Evolutionary conservation across 2,797 vertebrate genomes (phyloP).

Genomic region (Monodelphis domestica): DNA sequence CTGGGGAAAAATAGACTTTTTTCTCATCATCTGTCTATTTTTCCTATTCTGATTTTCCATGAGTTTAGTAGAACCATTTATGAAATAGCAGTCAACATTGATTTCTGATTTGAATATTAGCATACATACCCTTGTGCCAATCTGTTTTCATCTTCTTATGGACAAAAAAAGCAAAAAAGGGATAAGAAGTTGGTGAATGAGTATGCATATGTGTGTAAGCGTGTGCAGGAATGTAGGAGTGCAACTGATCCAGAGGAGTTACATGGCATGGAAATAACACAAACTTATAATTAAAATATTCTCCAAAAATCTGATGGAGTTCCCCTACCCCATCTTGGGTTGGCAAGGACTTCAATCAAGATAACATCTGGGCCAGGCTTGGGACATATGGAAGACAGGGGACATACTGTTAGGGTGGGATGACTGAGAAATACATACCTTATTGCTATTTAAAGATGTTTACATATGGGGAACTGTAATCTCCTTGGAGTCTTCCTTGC

Average conservation of each 20-base stretch:
- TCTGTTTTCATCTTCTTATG: slow-evolving; percentile 66
- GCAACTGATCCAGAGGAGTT: background rate
- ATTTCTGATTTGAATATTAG: slow-evolving; percentile 77
- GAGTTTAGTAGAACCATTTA: slow-evolving; percentile 72
- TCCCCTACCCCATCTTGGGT: background rate
- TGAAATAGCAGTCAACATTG: slow-evolving; percentile 81
- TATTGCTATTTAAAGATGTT: background rate
- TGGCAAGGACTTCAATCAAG: background rate
- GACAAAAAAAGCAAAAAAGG: slow-evolving; percentile 35
- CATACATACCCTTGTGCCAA: slow-evolving; percentile 65
- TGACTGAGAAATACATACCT: background rate
- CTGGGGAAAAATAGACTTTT: background rate
- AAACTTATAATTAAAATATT: background rate
- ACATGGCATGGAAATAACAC: background rate
- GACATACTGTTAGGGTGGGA: background rate
- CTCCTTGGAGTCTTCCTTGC: accelerated
- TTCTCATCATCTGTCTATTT: background rate
- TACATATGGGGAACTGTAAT: background rate
- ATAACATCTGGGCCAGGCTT: background rate
- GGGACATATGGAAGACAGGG: background rate
- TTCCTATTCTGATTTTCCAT: slow-evolving; percentile 70
- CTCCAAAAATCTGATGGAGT: background rate
- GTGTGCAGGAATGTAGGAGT: background rate
- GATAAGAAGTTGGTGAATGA: background rate
- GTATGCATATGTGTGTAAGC: background rate